phyloP scores from a whole-genome alignment of 2,797 vertebrate species.

The Jordanella pulchra region DNA sequence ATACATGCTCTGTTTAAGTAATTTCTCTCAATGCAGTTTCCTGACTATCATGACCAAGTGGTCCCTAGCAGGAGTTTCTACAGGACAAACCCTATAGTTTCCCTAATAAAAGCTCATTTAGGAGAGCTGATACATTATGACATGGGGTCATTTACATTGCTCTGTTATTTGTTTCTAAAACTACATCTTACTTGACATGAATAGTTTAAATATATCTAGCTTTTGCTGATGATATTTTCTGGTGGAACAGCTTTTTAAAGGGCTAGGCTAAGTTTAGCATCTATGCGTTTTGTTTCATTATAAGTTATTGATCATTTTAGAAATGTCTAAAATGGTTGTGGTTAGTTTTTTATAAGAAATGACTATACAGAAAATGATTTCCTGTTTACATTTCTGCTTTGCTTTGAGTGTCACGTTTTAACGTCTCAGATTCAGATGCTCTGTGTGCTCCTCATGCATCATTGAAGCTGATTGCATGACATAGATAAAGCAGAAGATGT shows the following conservation, averaged over 20 bases:
- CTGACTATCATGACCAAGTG: too few relatives aligned
- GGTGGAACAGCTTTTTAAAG: neutral
- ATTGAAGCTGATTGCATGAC: neutral
- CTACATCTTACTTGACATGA: neutral
- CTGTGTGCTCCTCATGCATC: neutral
- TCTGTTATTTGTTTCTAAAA: too few relatives aligned
- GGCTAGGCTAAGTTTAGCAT: neutral
- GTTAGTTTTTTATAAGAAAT: neutral
- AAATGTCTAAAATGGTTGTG: neutral
- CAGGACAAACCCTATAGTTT: too few relatives aligned
- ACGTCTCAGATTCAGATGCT: neutral
- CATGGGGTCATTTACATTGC: too few relatives aligned
- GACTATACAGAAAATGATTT: neutral
- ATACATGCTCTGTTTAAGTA: too few relatives aligned
- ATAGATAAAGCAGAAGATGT: neutral
- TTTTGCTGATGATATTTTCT: neutral
- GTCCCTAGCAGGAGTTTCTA: too few relatives aligned
- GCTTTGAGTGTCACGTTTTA: neutral
- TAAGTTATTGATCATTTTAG: neutral
- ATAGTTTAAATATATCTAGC: neutral
- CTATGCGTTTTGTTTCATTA: neutral
- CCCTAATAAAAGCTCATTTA: too few relatives aligned
- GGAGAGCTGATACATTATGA: too few relatives aligned
- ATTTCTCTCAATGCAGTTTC: too few relatives aligned
- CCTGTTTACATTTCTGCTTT: neutral